These are phyloP conservation scores for Percopsis transmontana DNA, from an alignment of 2,113 vertebrate species.

Conservation along the genomic window DNA sequence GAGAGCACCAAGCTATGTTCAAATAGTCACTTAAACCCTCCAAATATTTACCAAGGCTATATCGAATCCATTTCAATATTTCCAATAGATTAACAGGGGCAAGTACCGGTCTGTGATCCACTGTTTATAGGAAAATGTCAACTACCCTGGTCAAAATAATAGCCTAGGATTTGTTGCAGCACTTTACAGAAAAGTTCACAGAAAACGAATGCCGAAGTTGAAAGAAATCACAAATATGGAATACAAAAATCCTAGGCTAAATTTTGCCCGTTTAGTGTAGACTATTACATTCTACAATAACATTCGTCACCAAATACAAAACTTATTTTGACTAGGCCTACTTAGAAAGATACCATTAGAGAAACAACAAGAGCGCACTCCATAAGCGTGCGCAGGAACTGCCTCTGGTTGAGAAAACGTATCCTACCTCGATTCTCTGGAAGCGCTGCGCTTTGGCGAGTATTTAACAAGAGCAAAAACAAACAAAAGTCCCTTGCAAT, in stretches of 20 bases:
- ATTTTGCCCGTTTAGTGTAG: background rate
- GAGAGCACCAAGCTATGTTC: background rate
- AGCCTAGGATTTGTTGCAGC: background rate
- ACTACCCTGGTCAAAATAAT: background rate
- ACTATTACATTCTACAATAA: background rate
- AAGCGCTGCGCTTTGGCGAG: slow-evolving; percentile 75
- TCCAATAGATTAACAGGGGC: background rate
- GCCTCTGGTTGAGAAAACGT: slow-evolving; percentile 28
- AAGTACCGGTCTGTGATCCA: no score
- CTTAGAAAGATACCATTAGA: slow-evolving; percentile 12
- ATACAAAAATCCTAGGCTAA: background rate
- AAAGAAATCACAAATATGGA: background rate
- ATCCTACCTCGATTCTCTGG: slow-evolving; percentile 78
- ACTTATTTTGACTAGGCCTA: background rate
- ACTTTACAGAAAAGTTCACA: background rate
- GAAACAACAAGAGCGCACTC: slow-evolving; percentile 55
- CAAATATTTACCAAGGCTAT: no score
- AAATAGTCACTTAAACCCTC: no score
- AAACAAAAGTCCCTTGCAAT: slow-evolving; percentile 77
- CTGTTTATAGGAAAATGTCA: background rate
- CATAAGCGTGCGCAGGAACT: slow-evolving; percentile 65
- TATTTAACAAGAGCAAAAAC: slow-evolving; percentile 83
- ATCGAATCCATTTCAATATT: no score
- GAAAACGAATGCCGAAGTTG: background rate
- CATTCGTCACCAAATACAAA: background rate